Base-by-base conservation (phyloP, 2,113 vertebrate genomes). In the Saccopteryx bilineata region DNA sequence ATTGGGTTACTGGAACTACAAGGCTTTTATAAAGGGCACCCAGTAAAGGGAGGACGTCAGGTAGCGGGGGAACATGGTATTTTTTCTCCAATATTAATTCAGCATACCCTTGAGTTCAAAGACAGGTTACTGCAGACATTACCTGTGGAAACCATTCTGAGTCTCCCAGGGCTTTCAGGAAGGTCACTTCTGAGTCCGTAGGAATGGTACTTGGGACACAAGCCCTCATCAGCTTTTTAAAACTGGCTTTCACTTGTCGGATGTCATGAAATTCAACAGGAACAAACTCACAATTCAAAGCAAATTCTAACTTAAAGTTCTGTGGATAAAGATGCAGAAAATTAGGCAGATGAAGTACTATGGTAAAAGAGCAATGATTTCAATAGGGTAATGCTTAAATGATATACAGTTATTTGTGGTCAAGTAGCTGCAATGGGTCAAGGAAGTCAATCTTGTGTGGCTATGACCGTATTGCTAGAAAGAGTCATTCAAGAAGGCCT, bases 81-180 rank as follows among this genome's bases (percentile, higher is more conserved):
- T 52, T 65, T 12, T 19, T n/a, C 39, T 85, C 60, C 80, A 46
- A n/a, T 78, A 26, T 46, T 54, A 24, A 28, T 61, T 95, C 33
- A 88, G 39, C n/a, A 13, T 61, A 89, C 68, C 50, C 65, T 54
- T 75, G 74, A 50, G 26, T 90, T 91, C 39, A 39, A 71, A 78
- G 39, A 56, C 19, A 88, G 48, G 24, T 23, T 66, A 28, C 58
- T 78, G 3, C 21, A 87, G 71, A 92, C 14, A 83, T 98, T 98
- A 99, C 99, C 99, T 99, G 99, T 94, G 99, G 98, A 94, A 99
- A 99, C 99, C 99, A 99, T 93, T 99, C 99, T 0, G 99, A 99
- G 75, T 99, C 99, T 97, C 99, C 99, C 89, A 99, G 96, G 0
- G 98, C 99, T 98, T 99, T 99, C 63, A 99, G 98, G 98, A 99